phyloP scores from a whole-genome alignment of 2,888 invertebrate species.

The Phasia obesa region DNA sequence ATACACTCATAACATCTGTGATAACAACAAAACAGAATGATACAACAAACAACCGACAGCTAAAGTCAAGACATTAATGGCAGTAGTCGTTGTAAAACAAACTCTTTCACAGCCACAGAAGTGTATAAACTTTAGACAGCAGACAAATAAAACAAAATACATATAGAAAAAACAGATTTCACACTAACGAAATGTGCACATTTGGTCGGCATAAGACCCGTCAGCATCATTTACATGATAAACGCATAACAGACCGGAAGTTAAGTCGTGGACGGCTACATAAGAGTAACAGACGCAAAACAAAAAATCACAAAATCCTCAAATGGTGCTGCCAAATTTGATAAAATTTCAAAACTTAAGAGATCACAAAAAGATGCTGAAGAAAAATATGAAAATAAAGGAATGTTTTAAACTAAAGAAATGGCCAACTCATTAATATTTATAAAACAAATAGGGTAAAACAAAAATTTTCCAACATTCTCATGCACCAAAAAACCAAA shows the following conservation, averaged over 20 bases:
- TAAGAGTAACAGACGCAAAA: constrained; percentile 6
- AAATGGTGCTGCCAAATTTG: constrained; percentile 66
- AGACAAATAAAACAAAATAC: constrained; percentile 43
- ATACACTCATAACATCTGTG: constrained; percentile 23
- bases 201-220: constrained; percentile 69
- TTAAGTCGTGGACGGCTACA: constrained; percentile 51
- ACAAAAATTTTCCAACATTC: constrained; percentile 41
- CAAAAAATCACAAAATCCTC: constrained; percentile 16
- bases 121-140: constrained; percentile 53
- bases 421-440: constrained; percentile 57
- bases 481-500: constrained; percentile 9
- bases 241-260: constrained; percentile 73
- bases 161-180: constrained; percentile 9
- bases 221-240: constrained; percentile 70
- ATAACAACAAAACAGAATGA: constrained; percentile 38
- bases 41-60: constrained; percentile 18
- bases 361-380: constrained; percentile 40
- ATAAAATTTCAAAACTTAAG: constrained; percentile 34
- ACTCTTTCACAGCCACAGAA: constrained; percentile 60
- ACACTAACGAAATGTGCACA: constrained; percentile 58
- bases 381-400: constrained; percentile 32
- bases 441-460: constrained; percentile 38
- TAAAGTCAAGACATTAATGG: constrained; percentile 1
- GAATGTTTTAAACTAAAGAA: not conserved
- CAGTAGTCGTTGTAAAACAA: constrained; percentile 24